phyloP scores from a whole-genome alignment of 1,140 invertebrate species.

The Aporrectodea caliginosa region DNA sequence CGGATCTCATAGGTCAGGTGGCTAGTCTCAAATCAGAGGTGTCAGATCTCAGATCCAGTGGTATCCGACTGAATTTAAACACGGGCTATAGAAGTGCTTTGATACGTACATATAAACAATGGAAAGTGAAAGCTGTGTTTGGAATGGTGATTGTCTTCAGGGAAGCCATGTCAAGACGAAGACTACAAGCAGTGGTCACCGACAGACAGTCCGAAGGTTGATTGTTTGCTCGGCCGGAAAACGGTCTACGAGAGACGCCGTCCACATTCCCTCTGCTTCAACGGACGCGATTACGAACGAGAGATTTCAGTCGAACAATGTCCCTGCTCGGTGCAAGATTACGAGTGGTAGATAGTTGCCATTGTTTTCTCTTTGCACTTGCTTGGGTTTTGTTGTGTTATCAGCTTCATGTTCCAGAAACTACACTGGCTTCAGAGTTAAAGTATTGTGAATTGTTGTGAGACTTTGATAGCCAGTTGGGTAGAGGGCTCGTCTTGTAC shows the following conservation, averaged over 20 bases:
- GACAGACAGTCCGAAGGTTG: constrained; percentile 39
- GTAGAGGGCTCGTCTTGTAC: no score
- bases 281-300: constrained; percentile 70
- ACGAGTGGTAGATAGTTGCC: constrained; percentile 65
- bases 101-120: background rate
- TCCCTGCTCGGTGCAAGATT: constrained; percentile 73
- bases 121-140: background rate
- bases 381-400: no score
- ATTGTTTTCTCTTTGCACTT: no score
- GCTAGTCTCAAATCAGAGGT: background rate
- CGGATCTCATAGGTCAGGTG: background rate
- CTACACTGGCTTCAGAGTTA: no score
- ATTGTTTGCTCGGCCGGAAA: constrained; percentile 72
- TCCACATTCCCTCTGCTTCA: constrained; percentile 71
- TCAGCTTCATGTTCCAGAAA: no score
- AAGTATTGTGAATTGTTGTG: no score
- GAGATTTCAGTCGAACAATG: constrained; percentile 68
- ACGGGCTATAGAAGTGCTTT: background rate
- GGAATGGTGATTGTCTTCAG: background rate
- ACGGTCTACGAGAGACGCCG: constrained; percentile 71
- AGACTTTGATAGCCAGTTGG: no score
- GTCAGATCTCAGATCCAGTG: background rate
- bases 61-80: background rate
- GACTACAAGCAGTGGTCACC: constrained; percentile 88
- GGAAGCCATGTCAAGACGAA: constrained; percentile 61